A percentile compares a stretch with the other conserved stretches of the same genome.
Evolutionary conservation across 1,140 invertebrate genomes (phyloP).

Genomic region (Sarcophaga peregrina): DNA sequence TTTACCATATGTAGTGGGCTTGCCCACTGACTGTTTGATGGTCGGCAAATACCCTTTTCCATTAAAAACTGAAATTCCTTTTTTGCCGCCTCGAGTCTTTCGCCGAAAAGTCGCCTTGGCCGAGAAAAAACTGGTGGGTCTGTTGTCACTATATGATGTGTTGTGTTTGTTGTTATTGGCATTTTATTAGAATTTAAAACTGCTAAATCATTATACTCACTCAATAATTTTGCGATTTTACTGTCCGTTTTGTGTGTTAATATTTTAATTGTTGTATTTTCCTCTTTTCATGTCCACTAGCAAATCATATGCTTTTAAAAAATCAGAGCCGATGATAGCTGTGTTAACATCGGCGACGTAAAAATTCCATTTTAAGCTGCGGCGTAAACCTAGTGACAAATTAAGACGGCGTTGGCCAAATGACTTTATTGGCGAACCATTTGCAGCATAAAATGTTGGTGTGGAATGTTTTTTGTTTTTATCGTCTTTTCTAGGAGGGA

Average conservation of each 20-base stretch:
- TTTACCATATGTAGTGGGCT: no score
- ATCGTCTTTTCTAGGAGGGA: not conserved
- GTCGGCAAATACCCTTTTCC: no score
- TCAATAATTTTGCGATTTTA: not conserved
- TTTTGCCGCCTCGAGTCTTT: no score
- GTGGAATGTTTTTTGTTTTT: conserved; percentile 1
- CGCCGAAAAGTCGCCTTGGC: no score
- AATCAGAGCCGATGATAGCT: conserved; percentile 21
- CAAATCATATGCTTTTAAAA: conserved; percentile 25
- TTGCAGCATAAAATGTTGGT: not conserved
- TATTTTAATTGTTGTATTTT: not conserved
- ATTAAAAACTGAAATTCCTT: no score
- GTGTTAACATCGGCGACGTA: not conserved
- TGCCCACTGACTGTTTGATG: no score
- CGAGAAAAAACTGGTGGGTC: no score
- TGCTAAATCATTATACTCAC: conserved; percentile 5
- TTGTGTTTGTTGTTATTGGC: not conserved
- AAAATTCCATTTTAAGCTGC: conserved; percentile 6
- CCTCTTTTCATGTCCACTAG: conserved; percentile 24
- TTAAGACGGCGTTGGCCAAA: not conserved
- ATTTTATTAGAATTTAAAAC: conserved; percentile 24
- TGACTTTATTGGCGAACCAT: not conserved
- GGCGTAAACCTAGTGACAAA: conserved; percentile 2
- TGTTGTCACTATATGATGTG: no score
- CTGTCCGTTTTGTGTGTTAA: not conserved